Percentiles rank a stretch among this genome's conserved stretches.
Evolutionary conservation across 1,140 invertebrate species (phyloP).

Genomic region (Hypsibius dujardini): DNA sequence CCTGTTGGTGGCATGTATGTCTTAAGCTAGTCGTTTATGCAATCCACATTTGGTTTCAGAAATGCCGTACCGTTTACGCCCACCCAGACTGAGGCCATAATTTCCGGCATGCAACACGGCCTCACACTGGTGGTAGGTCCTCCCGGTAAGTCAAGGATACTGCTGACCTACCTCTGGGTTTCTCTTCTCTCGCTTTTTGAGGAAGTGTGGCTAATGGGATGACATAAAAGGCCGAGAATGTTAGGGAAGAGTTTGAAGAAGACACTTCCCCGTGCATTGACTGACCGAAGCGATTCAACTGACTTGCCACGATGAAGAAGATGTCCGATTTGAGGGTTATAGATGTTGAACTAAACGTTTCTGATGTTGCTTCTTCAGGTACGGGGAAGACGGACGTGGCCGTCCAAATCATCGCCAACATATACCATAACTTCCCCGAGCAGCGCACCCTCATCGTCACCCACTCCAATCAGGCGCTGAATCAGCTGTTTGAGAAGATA

Average conservation of each 20-base stretch:
- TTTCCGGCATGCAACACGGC: constrained; percentile 68
- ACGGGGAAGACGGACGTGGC: constrained; percentile 99
- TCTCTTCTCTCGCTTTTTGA: constrained; percentile 69
- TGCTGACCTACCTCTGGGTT: constrained; percentile 32
- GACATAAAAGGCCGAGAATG: too few species aligned
- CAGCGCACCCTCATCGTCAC: constrained; percentile 96
- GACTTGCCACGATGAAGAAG: too few species aligned
- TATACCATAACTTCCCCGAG: constrained; percentile 97
- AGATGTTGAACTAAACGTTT: too few species aligned
- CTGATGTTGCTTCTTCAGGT: background rate
- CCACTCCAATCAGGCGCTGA: constrained; percentile 98
- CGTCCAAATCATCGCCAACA: constrained; percentile 96
- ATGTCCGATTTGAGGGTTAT: too few species aligned
- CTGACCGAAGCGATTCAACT: too few species aligned
- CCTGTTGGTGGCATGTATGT: too few species aligned
- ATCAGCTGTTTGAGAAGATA: constrained; percentile 99
- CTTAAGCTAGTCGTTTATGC: too few species aligned
- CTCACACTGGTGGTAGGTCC: constrained; percentile 54
- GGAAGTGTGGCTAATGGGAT: too few species aligned
- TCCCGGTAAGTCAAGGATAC: constrained; percentile 3
- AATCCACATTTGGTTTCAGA: constrained; percentile 37
- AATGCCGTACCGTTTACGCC: constrained; percentile 90
- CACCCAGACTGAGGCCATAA: constrained; percentile 86
- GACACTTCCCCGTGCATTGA: too few species aligned
- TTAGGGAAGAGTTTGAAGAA: too few species aligned